phyloP scores from a whole-genome alignment of 2,888 invertebrate genomes.

The Stegophylla sp. region DNA sequence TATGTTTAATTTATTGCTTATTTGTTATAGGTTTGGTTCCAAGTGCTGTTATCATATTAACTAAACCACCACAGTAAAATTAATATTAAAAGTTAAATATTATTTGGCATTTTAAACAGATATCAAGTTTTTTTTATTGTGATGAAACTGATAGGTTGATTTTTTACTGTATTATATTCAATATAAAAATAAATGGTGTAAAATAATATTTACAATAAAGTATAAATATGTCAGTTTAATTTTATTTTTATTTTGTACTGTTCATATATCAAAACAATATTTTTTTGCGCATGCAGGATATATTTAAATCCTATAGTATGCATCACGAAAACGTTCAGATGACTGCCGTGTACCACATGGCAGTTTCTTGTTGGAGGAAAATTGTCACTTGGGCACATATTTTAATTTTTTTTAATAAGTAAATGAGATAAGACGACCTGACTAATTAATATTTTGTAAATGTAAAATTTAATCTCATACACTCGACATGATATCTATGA shows the following conservation, averaged over 20 bases:
- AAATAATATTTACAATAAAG: not conserved
- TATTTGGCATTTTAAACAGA: not conserved
- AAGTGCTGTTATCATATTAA: constrained; percentile 82
- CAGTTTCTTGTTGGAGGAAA: too few relatives aligned
- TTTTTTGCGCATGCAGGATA: not conserved
- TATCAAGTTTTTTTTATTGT: constrained; percentile 1
- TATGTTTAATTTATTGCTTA: constrained; percentile 15
- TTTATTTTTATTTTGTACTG: not conserved
- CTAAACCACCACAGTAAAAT: constrained; percentile 63
- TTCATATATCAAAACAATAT: not conserved
- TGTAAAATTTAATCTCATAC: too few relatives aligned
- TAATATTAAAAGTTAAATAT: not conserved
- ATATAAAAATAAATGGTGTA: constrained; percentile 14
- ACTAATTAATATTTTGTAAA: too few relatives aligned
- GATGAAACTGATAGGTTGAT: not conserved
- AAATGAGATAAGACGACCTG: too few relatives aligned
- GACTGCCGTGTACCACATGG: too few relatives aligned
- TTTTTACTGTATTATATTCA: constrained; percentile 22
- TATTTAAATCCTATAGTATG: not conserved
- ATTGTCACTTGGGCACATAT: too few relatives aligned
- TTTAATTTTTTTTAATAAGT: too few relatives aligned
- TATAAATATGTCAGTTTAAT: not conserved
- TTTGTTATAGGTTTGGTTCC: constrained; percentile 78
- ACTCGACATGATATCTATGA: too few relatives aligned
- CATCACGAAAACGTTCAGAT: too few relatives aligned